Evolutionary conservation across 2,888 invertebrate species (phyloP), one percentile per base, ranked within the genome.

Genomic region (Drosophila nr. fundita): DNA sequence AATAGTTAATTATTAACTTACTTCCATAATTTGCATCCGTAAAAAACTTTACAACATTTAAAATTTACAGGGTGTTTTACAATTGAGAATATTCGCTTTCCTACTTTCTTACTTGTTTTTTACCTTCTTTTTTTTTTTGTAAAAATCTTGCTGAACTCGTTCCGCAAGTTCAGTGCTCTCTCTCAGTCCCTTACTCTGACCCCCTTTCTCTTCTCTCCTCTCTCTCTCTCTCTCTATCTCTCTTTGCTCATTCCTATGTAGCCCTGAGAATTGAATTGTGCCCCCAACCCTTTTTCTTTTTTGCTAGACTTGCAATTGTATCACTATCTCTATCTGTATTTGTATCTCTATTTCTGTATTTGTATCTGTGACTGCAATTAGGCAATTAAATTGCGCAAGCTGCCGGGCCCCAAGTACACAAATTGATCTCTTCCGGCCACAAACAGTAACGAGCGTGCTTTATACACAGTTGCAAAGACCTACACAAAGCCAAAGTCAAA

Each of bases 311-410:
- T 13, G 61, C 57, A 57, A 55, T 53, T 52, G 60, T 36, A 53
- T 58, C 36, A 70, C 50, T 40, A 48, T 42, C 38, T 32, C 24
- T 61, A 40, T 11, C 40, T 55, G 4, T 65, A 42, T 21, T 29
- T 64, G 50, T 50, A 62, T n/a, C 38, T 42, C 42, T 68, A 45
- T 52, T 21, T 27, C 27, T 42, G 40, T 54, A 36, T 18, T n/a
- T 68, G 48, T 78, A 52, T 50, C 69, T 76, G 63, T 49, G 69
- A 63, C 65, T 69, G 69, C 73, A 80, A 80, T 80, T 80, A 80
- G 73, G 53, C 77, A 79, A 74, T 79, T 80, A 74, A 80, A 80
- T 79, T 80, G 79, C 79, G 77, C 79, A 80, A 77, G 60, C 77
- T 70, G 79, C 73, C 78, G 78, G 78, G 30, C 8, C 40, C 66